Base-by-base conservation (phyloP, 2,113 vertebrate genomes). In the Ursus arctos region DNA sequence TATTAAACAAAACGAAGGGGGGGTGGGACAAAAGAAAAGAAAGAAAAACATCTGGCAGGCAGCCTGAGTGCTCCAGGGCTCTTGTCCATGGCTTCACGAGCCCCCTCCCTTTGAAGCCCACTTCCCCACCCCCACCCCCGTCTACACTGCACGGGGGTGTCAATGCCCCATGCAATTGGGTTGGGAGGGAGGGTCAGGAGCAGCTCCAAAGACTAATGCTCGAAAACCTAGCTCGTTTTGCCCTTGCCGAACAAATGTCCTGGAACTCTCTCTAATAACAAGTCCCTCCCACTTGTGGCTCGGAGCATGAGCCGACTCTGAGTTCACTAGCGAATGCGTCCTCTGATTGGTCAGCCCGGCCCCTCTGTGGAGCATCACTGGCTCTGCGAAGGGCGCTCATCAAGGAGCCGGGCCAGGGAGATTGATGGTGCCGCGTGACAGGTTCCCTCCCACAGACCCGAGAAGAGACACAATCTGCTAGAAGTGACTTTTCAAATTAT, bases 401-500 rank as follows among this genome's bases (percentile, higher is more conserved):
- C 74, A 84, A 77, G 83, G 92, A 88, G 86, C 65, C 65, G 0
- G 83, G 33, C 3, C 0, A 9, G 7, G 2, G 0, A 16, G 69
- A 79, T 91, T 97, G 55, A 85, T 79, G 89, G 81, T 0, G 0
- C 86, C 7, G 0, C 19, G 18, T 95, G 92, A 96, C 83, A 88
- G 86, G 97, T 74, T 77, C 96, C 97, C 97, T 95, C 95, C 97
- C 97, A 96, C 87, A 79, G 92, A 81, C 86, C 19, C 61, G 43
- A 97, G 88, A 96, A 98, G 81, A 98, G 95, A 87, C 89, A 94
- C 97, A 97, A 89, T 98, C 97, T 98, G 94, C 88, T 92, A 83
- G 83, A 97, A 98, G 82, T 80, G 82, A 94, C 97, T 98, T 95
- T 95, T 97, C 97, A 96, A 97, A 98, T 98, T 96, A 98, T 98